Conservation (phyloP, 2,797 vertebrate species). For the Garrulus glandarius region DNA sequence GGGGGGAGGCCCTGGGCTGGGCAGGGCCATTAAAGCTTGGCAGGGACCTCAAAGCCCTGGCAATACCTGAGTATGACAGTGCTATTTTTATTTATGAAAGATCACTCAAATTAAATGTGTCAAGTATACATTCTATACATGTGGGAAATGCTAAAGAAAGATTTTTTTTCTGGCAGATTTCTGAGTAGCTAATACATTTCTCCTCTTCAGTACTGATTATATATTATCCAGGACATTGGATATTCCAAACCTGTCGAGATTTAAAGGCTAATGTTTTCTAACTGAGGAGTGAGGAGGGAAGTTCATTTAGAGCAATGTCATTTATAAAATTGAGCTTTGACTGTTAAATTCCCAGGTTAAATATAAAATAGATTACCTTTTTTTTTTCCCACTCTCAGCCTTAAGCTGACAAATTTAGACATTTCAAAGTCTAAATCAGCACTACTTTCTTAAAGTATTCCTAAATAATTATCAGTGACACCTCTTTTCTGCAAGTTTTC, state of each 20-base stretch:
- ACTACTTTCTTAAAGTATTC: neutral
- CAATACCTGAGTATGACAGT: neutral
- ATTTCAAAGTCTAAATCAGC: neutral
- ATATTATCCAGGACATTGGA: neutral
- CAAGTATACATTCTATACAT: neutral
- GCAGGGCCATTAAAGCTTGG: neutral
- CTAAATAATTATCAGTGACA: neutral
- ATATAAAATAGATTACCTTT: neutral
- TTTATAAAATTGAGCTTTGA: conserved; percentile 9
- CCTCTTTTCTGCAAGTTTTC: neutral
- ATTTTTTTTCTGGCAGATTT: neutral
- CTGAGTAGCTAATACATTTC: neutral
- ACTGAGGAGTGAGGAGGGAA: neutral
- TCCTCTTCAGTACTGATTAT: neutral
- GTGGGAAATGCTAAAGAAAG: neutral
- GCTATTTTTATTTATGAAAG: neutral
- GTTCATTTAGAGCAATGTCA: neutral
- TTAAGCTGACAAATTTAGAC: conserved; percentile 19
- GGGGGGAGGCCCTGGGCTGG: rapidly evolving
- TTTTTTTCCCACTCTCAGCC: neutral
- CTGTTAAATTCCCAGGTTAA: conserved; percentile 18
- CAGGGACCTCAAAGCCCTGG: neutral
- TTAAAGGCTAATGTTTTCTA: conserved; percentile 3
- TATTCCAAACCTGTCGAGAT: neutral
- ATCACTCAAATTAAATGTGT: neutral